These are phyloP conservation scores for Acanthococcus lagerstroemiae DNA, from an alignment of 2,888 invertebrate genomes.

Conservation along the genomic window DNA sequence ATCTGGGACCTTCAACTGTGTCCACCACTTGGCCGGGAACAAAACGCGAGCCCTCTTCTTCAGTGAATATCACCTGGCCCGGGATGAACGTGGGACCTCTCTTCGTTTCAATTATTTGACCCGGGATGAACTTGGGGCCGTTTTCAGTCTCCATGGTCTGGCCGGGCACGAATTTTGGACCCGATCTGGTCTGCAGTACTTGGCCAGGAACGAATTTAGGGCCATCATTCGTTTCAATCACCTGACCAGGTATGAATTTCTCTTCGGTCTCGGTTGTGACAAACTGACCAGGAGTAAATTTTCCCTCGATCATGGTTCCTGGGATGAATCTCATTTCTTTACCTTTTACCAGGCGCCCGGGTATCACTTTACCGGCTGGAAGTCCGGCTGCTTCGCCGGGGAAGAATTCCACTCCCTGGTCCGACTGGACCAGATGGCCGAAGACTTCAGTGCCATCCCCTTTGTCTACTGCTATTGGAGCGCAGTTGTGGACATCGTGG, in stretches of 20 bases:
- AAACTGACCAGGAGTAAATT: conserved; percentile 59
- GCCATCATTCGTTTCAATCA: conserved; percentile 57
- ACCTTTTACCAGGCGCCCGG: conserved; percentile 53
- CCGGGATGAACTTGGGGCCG: conserved; percentile 65
- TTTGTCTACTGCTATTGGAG: conserved; percentile 32
- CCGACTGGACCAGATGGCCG: conserved; percentile 57
- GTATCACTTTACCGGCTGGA: conserved; percentile 51
- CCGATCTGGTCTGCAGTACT: conserved; percentile 57
- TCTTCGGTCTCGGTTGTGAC: conserved; percentile 59
- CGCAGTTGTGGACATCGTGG: conserved; percentile 33
- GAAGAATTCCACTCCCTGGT: conserved; percentile 55
- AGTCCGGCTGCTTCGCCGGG: conserved; percentile 47
- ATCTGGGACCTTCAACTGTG: conserved; percentile 57
- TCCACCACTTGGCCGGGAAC: conserved; percentile 63
- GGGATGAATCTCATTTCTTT: conserved; percentile 58
- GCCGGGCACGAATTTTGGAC: conserved; percentile 58
- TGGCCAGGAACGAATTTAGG: conserved; percentile 69
- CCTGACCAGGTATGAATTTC: conserved; percentile 61
- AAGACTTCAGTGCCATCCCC: conserved; percentile 45
- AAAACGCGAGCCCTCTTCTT: conserved; percentile 51
- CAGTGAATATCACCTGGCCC: conserved; percentile 60
- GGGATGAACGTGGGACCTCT: conserved; percentile 67
- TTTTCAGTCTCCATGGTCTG: conserved; percentile 62
- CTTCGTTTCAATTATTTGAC: conserved; percentile 64
- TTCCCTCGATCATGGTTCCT: conserved; percentile 56